A percentile compares a stretch with the other conserved stretches of the same genome.
phyloP scores from a whole-genome alignment of 2,888 invertebrate species.

The Amphipoea oculea region DNA sequence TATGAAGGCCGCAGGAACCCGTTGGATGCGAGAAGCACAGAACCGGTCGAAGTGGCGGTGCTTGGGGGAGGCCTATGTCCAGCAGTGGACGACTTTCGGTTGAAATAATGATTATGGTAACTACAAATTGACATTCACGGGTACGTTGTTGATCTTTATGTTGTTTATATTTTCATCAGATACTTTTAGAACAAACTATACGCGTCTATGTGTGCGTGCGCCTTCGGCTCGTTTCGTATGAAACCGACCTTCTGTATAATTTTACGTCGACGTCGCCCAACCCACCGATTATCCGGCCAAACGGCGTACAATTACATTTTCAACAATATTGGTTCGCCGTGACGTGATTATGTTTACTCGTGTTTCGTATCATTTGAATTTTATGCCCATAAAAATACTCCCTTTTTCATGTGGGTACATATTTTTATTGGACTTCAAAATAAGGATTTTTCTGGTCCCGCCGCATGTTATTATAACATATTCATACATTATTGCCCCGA shows the following conservation, averaged over 20 bases:
- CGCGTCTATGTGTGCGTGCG: background rate
- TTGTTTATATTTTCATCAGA: background rate
- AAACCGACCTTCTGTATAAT: background rate
- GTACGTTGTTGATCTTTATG: background rate
- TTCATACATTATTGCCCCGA: background rate
- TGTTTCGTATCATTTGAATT: slow-evolving; percentile 56
- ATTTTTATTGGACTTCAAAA: slow-evolving; percentile 49
- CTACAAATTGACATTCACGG: background rate
- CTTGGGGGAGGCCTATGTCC: too few species aligned
- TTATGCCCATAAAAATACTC: slow-evolving; percentile 52
- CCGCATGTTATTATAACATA: slow-evolving; percentile 29
- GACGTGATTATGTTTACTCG: slow-evolving; percentile 59
- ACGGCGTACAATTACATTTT: slow-evolving; percentile 63
- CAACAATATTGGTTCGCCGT: slow-evolving; percentile 64
- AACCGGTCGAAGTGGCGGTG: too few species aligned
- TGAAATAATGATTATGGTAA: too few species aligned
- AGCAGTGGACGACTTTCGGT: too few species aligned
- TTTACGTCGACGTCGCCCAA: background rate
- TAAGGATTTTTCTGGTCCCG: slow-evolving; percentile 27
- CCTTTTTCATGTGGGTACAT: slow-evolving; percentile 45
- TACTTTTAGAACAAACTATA: background rate
- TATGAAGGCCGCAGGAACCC: too few species aligned
- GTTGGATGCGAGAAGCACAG: too few species aligned
- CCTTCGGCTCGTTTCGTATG: background rate
- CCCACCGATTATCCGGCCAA: slow-evolving; percentile 55